These are phyloP conservation scores for Lichenostomus cassidix DNA, from an alignment of 2,113 vertebrate species.

Conservation along the genomic window DNA sequence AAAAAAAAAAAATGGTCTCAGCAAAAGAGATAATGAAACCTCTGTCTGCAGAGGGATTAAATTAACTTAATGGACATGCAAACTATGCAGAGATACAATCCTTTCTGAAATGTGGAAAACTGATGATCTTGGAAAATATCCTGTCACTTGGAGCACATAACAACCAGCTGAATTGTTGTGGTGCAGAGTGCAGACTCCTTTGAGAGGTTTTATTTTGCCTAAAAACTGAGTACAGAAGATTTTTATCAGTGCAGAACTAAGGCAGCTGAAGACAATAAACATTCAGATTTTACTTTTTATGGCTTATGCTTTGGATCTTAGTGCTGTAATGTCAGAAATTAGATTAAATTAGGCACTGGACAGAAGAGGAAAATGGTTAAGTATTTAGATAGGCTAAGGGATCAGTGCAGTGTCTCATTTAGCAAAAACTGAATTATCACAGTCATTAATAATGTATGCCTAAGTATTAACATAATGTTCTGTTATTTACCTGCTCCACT, in stretches of 20 bases:
- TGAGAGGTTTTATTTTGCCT: background rate
- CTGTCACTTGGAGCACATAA: background rate
- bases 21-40: conserved; percentile 22
- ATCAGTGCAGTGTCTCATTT: conserved; percentile 6
- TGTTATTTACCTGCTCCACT: conserved; percentile 45
- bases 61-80: conserved; percentile 44
- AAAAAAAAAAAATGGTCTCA: conserved; percentile 1
- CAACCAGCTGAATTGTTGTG: background rate
- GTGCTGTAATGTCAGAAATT: background rate
- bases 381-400: background rate
- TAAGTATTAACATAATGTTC: conserved; percentile 39
- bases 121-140: background rate
- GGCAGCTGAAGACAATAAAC: background rate
- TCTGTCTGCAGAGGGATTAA: conserved; percentile 15
- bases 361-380: conserved; percentile 6
- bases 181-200: background rate
- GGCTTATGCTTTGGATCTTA: background rate
- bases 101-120: background rate
- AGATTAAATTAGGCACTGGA: conserved; percentile 10
- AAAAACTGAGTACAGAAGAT: background rate
- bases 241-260: background rate
- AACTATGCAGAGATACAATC: background rate
- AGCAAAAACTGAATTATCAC: conserved; percentile 15
- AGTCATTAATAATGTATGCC: conserved; percentile 37
- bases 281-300: background rate